Conservation (phyloP, 2,888 invertebrate genomes). For the Thera obeliscata region DNA sequence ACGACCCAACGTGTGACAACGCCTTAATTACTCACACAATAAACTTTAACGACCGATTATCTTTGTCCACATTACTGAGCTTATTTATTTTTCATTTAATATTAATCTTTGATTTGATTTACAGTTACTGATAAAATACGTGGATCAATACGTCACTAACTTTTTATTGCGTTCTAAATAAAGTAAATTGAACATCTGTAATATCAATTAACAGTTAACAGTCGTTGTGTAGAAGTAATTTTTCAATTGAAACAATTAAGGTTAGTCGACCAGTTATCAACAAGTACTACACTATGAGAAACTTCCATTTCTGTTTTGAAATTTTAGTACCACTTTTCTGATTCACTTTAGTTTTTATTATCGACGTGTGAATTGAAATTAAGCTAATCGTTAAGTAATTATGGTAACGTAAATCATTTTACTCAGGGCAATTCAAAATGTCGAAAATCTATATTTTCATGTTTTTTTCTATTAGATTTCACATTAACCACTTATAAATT, state of each 20-base stretch:
- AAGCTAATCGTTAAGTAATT: neutral
- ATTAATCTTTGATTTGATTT: neutral
- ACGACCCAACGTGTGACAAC: conserved; percentile 72
- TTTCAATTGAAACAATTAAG: conserved; percentile 82
- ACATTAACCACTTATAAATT: neutral
- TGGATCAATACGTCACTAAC: conserved; percentile 22
- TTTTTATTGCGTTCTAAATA: conserved; percentile 51
- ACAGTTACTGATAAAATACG: neutral
- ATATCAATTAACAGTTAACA: conserved; percentile 68
- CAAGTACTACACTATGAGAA: conserved; percentile 28
- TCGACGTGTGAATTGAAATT: neutral
- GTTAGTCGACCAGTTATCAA: conserved; percentile 61
- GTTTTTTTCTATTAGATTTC: neutral
- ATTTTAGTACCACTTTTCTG: conserved; percentile 9
- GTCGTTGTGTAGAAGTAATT: conserved; percentile 66
- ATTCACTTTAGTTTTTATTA: neutral
- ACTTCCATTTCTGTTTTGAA: conserved; percentile 14
- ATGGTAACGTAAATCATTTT: neutral
- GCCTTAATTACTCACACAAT: conserved; percentile 76
- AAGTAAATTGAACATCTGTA: conserved; percentile 66
- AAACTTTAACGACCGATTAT: conserved; percentile 70
- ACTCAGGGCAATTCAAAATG: neutral
- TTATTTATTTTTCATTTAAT: conserved; percentile 13
- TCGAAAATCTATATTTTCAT: neutral
- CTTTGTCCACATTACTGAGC: conserved; percentile 44